These are phyloP conservation scores for Arvicanthis niloticus DNA, from an alignment of 2,113 vertebrate genomes.

Conservation along the genomic window DNA sequence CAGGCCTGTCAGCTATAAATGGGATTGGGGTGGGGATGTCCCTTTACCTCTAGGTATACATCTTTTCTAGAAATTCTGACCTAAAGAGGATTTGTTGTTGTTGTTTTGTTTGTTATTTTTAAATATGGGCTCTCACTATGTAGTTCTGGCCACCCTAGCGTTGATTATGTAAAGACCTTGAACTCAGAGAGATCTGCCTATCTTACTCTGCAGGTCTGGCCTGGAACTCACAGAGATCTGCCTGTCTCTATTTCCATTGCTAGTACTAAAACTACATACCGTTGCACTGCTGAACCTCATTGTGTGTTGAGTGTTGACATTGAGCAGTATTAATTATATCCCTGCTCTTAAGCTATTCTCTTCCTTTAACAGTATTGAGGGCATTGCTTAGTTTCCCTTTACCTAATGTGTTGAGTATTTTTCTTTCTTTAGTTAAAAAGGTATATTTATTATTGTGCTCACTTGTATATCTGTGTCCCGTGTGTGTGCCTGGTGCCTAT, in stretches of 20 bases:
- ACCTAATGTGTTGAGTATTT: constrained; percentile 27
- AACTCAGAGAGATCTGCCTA: neutral
- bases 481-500: neutral
- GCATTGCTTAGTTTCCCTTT: neutral
- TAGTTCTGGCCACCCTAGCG: neutral
- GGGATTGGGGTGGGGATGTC: neutral
- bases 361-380: neutral
- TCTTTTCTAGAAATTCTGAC: constrained; percentile 31
- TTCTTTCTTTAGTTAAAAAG: neutral
- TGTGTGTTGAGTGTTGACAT: constrained; percentile 8
- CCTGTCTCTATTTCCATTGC: neutral
- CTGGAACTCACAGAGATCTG: neutral
- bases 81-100: neutral
- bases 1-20: constrained; percentile 82
- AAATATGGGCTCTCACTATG: neutral
- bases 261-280: neutral
- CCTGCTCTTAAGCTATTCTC: neutral
- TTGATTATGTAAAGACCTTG: neutral
- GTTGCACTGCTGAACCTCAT: neutral
- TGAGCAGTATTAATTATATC: neutral
- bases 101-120: neutral
- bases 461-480: neutral
- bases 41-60: constrained; percentile 14
- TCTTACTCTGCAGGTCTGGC: neutral
- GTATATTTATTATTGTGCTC: neutral